Conservation (phyloP, 1,140 invertebrate genomes). For the Halotydeus destructor region DNA sequence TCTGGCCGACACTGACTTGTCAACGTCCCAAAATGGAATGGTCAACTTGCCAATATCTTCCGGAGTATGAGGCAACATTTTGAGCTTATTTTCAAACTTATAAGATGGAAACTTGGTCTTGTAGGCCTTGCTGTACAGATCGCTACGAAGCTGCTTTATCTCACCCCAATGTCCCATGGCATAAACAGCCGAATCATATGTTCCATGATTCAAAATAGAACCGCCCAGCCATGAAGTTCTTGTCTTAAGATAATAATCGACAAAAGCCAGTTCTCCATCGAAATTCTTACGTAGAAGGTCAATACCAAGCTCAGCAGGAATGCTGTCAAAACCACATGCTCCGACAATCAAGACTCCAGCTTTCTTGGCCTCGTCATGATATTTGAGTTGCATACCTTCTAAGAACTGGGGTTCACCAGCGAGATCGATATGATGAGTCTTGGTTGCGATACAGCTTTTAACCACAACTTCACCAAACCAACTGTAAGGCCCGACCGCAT, state of each 20-base stretch:
- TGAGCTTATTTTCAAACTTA: background rate
- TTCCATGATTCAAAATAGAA: slow-evolving; percentile 39
- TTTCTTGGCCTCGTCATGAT: slow-evolving; percentile 49
- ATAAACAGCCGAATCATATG: slow-evolving; percentile 57
- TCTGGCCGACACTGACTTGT: slow-evolving; percentile 50
- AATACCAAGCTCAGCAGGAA: slow-evolving; percentile 61
- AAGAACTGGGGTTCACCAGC: slow-evolving; percentile 68
- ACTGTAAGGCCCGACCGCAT: slow-evolving; percentile 54
- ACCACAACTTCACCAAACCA: slow-evolving; percentile 81
- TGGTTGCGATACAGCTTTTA: slow-evolving; percentile 52
- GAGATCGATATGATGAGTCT: slow-evolving; percentile 71
- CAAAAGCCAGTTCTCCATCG: slow-evolving; percentile 6
- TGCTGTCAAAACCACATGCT: slow-evolving; percentile 48
- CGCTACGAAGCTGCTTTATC: slow-evolving; percentile 22
- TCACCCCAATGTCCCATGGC: slow-evolving; percentile 40
- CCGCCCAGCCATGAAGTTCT: background rate
- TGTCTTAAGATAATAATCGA: slow-evolving; percentile 9
- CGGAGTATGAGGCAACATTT: background rate
- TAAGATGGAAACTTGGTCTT: slow-evolving; percentile 26
- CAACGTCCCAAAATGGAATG: slow-evolving; percentile 51
- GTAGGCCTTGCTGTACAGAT: background rate
- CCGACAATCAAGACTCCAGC: slow-evolving; percentile 59
- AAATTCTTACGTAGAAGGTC: slow-evolving; percentile 14
- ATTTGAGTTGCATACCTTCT: slow-evolving; percentile 58
- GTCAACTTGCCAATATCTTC: slow-evolving; percentile 40